Evolutionary conservation across 1,140 invertebrate genomes (phyloP), one percentile per base, ranked within the genome.

Genomic region (Globodera rostochiensis): DNA sequence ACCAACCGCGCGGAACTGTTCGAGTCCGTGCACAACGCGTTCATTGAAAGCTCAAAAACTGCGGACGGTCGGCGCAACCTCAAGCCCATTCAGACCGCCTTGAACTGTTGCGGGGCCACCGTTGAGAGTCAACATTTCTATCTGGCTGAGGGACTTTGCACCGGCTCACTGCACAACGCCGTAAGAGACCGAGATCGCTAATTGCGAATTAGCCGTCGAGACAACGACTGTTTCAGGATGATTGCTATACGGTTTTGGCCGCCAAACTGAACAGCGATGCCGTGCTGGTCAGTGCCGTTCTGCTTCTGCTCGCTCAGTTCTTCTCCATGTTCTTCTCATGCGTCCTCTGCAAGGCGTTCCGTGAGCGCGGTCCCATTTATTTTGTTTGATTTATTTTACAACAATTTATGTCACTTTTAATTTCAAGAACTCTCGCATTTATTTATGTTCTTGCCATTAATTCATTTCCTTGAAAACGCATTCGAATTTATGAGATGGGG

Each of bases 81-180:
- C 47, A 80, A 77, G 76, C 88, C 88, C 36, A 86, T 89, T 53
- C 79, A 89, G 50, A 77, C 85, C 6, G 45, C 87, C 21, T 78
- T 89, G 9, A 57, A 84, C 19, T 89, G 89, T 78, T 89, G 89
- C 80, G 88, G 88, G 70, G 89, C 88, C 19, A 89, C 88, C 50
- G 36, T 77, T 45, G 70, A 82, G 9, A 87, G 89, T 46, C 60
- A 74, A 45, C 6, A 73, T 67, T 7, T 74, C 3, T 88, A 84
- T 77, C 73, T 80, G 77, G 9, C 53, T 6, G 82, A 89, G n/a
- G 83, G 83, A 19, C 70, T 82, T 11, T 88, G 86, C 60, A 6
- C 70, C n/a, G 82, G 47, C 25, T 53, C 53, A 64, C 21, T 87
- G 45, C 4, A 5, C 46, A 66, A 45, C 9, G 53, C 80, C 13